Evolutionary conservation across 30 jellyfish, hydroid and myxozoan genomes (phyloP), one percentile per base, ranked within the genome.

Genomic region (Phacellophora camtschatica): DNA sequence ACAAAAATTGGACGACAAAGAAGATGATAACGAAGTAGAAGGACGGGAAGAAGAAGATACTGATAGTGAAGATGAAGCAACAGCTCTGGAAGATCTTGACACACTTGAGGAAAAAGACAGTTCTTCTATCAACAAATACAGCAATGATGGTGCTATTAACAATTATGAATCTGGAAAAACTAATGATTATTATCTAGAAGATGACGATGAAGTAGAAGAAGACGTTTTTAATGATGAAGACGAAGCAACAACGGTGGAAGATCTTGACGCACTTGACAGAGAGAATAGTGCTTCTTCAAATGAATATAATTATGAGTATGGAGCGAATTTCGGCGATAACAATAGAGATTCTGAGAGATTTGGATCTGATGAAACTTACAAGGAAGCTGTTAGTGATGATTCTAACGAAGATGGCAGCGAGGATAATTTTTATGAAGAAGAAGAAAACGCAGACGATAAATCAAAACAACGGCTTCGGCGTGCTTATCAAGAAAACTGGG

Each of bases 341-440:
- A n/a, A n/a, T n/a, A n/a, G n/a, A n/a, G n/a, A n/a, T n/a, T n/a
- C n/a, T n/a, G n/a, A n/a, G n/a, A n/a, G n/a, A n/a, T n/a, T n/a
- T n/a, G n/a, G n/a, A n/a, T n/a, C n/a, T n/a, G n/a, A n/a, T n/a
- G n/a, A n/a, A n/a, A n/a, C n/a, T 62, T 49, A 62, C 34, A 15
- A 3, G 12, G 50, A n/a, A n/a, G n/a, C n/a, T n/a, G n/a, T n/a
- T n/a, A 24, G 12, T 3, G 39, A 27, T 32, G 74, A 45, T 35
- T 33, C 9, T 48, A 53, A 46, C 6, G 62, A 77, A 1, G 71
- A 77, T 41, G 68, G 23, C 35, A 75, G 25, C 6, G 72, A 77
- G 11, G 57, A 77, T 19, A 74, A 39, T 13, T 46, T 9, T 13
- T 51, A 9, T 30, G 77, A 33, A 1, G 78, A 59, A 18, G 79